A percentile compares a stretch with the other conserved stretches of the same genome.
These are phyloP conservation scores for Epinotia nisella DNA, from an alignment of 2,888 invertebrate species.

Conservation along the genomic window DNA sequence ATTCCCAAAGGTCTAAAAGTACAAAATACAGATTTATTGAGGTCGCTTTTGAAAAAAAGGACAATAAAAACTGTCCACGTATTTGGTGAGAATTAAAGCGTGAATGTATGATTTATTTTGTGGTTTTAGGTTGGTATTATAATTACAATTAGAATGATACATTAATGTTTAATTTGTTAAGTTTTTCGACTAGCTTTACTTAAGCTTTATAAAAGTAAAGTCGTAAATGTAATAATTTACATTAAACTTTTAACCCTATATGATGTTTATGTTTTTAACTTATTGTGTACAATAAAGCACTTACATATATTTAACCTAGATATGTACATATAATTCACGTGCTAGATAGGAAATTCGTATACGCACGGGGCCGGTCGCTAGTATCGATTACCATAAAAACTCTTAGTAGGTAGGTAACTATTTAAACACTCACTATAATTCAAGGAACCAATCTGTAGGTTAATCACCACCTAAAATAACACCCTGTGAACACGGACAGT, in stretches of 20 bases:
- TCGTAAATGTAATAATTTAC: background rate
- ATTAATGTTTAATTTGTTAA: background rate
- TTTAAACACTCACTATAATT: conserved; percentile 12
- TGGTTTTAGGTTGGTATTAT: conserved; percentile 40
- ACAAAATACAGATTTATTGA: conserved; percentile 73
- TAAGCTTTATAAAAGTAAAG: background rate
- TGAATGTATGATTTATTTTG: conserved; percentile 63
- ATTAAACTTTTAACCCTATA: too few relatives aligned
- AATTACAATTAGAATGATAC: conserved; percentile 34
- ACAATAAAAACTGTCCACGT: conserved; percentile 62
- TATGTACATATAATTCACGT: background rate
- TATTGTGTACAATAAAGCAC: too few relatives aligned
- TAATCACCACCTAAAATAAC: conserved; percentile 46
- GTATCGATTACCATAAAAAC: background rate
- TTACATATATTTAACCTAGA: too few relatives aligned
- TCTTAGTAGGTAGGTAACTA: conserved; percentile 3
- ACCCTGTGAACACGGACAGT: conserved; percentile 52
- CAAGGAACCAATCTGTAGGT: conserved; percentile 23
- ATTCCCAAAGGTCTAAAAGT: conserved; percentile 52
- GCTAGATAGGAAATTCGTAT: background rate
- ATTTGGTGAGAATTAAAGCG: conserved; percentile 64
- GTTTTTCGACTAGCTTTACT: background rate
- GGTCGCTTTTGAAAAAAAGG: conserved; percentile 57
- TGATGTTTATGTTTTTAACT: too few relatives aligned
- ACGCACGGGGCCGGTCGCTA: background rate